Percentiles rank a stretch among this genome's conserved stretches.
Conservation (phyloP, 2,797 vertebrate species). For the Uromys caudimaculatus region DNA sequence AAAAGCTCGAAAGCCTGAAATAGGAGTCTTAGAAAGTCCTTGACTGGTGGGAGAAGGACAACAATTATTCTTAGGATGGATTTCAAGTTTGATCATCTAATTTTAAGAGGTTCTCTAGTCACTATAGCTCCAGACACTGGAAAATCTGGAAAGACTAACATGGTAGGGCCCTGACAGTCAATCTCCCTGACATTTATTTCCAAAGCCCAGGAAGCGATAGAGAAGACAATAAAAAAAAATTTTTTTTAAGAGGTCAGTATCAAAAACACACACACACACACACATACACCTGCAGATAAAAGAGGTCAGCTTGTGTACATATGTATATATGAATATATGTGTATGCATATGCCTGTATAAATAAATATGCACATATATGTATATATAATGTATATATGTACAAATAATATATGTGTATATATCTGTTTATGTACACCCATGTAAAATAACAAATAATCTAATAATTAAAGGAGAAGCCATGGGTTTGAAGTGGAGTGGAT, state of each 20-base stretch:
- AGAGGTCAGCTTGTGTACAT: background rate
- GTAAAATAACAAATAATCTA: background rate
- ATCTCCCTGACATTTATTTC: slow-evolving; percentile 23
- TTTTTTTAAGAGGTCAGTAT: too few species aligned
- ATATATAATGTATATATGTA: background rate
- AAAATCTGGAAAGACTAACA: background rate
- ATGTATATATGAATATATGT: background rate
- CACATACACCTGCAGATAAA: background rate
- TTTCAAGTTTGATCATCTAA: background rate
- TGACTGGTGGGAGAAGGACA: background rate
- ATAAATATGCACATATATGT: background rate
- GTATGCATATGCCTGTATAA: background rate
- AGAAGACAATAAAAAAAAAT: background rate
- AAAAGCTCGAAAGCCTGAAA: background rate
- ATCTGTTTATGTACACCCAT: background rate
- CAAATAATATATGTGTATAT: background rate
- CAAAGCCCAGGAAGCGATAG: slow-evolving; percentile 7
- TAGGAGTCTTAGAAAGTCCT: background rate
- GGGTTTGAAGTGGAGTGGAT: background rate
- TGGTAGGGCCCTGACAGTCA: background rate
- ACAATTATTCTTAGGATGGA: background rate
- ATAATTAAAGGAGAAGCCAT: background rate
- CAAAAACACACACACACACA: background rate
- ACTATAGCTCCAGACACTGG: background rate
- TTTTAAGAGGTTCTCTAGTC: background rate